Base-by-base conservation (phyloP, 1,140 invertebrate species). In the Drosophila kikkawai region DNA sequence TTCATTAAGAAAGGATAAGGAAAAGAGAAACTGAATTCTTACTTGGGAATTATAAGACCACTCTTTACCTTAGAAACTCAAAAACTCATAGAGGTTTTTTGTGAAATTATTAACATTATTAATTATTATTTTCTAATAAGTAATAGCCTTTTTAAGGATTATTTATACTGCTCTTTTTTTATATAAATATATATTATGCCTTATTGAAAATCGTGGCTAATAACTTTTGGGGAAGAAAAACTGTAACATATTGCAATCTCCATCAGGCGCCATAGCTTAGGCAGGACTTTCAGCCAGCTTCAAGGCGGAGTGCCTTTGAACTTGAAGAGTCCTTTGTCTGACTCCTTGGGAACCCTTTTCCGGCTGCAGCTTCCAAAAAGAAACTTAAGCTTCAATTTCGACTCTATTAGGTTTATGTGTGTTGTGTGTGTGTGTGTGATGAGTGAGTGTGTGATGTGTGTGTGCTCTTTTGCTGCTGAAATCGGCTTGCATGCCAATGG, bases 321-420 rank as follows among this genome's bases (percentile, higher is more conserved):
- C 58, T 68, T 37, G 32, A 70, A 53, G 63, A 34, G 64, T 37
- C 64, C 50, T 68, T 68, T 56, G 67, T 47, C 11, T 48, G 48
- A 55, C 63, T 67, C 45, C 36, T 36, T 22, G 26, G 60, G 66
- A 44, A 51, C 45, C 45, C 63, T 44, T 50, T 53, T 41, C 19
- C 29, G 13, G 32, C 61, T 36, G 19, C 42, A 68, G 32, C 34
- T 56, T 8, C 32, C n/a, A 22, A 73, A 74, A 71, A 19, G 19
- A 41, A 69, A 60, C 48, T 61, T 77, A 78, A 78, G 74, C 75
- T 78, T 71, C 75, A 78, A 70, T 79, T 79, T 79, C 75, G 64
- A 77, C 64, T 77, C 75, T 77, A 77, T 77, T 77, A 77, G 75
- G 50, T 29, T 7, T 29, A 29, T 29, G 26, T 29, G 26, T 29